phyloP scores from a whole-genome alignment of 2,888 invertebrate genomes.

The Synergus japonicus region DNA sequence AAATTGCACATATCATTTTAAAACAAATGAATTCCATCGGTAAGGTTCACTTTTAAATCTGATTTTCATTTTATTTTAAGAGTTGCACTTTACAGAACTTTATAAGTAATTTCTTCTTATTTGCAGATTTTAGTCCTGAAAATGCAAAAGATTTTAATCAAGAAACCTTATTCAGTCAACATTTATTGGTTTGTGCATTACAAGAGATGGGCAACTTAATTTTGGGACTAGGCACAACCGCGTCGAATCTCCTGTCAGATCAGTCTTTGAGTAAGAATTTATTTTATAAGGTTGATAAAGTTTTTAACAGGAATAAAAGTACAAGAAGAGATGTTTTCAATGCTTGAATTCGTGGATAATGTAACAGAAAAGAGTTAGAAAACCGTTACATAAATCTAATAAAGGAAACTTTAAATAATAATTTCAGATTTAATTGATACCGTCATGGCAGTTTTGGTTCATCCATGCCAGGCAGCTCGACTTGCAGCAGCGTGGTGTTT shows the following conservation, averaged over 20 bases:
- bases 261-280: conserved; percentile 85
- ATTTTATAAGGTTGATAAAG: conserved; percentile 3
- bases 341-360: too few species aligned
- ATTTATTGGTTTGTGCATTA: conserved; percentile 93
- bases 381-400: too few species aligned
- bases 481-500: conserved; percentile 97
- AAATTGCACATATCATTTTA: conserved; percentile 93
- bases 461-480: conserved; percentile 96
- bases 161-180: conserved; percentile 93
- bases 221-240: conserved; percentile 95
- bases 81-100: neutral
- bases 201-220: conserved; percentile 96
- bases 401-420: neutral
- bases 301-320: neutral
- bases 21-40: conserved; percentile 96
- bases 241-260: conserved; percentile 93
- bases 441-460: conserved; percentile 91
- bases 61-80: conserved; percentile 31
- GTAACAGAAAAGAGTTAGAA: too few species aligned
- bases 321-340: neutral
- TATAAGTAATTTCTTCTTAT: conserved; percentile 21
- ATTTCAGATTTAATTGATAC: conserved; percentile 85
- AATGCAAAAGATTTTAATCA: conserved; percentile 95
- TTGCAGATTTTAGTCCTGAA: conserved; percentile 90
- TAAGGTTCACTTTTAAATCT: conserved; percentile 59